phyloP scores from a whole-genome alignment of 1,140 invertebrate genomes.

The Forficula auricularia region DNA sequence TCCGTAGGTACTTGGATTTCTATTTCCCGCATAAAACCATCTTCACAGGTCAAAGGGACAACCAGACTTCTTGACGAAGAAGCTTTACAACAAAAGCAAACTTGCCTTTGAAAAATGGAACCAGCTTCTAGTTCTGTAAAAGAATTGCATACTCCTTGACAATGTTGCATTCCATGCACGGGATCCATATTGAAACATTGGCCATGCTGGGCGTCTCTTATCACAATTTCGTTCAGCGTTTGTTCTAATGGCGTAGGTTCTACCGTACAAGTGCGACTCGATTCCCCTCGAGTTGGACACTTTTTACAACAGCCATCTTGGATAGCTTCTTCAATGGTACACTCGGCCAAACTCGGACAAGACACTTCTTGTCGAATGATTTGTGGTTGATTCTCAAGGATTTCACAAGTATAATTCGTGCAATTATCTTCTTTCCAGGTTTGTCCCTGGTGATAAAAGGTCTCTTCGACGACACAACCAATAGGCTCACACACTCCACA shows the following conservation, averaged over 20 bases:
- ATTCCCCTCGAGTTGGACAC: constrained; percentile 23
- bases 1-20: constrained; percentile 28
- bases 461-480: constrained; percentile 17
- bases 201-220: constrained; percentile 28
- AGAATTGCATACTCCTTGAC: constrained; percentile 43
- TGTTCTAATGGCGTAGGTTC: constrained; percentile 29
- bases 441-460: constrained; percentile 17
- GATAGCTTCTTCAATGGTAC: constrained; percentile 33
- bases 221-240: constrained; percentile 35
- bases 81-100: constrained; percentile 42
- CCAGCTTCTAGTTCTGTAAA: constrained; percentile 41
- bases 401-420: constrained; percentile 1
- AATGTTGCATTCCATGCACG: constrained; percentile 40
- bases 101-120: neutral
- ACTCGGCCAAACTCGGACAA: constrained; percentile 42
- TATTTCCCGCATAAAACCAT: constrained; percentile 29
- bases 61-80: constrained; percentile 24
- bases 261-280: constrained; percentile 33
- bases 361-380: constrained; percentile 31
- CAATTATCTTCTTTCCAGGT: constrained; percentile 2
- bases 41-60: constrained; percentile 32
- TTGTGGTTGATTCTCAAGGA: constrained; percentile 23
- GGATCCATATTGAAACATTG: constrained; percentile 38
- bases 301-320: constrained; percentile 44
- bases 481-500: constrained; percentile 19